These are phyloP conservation scores for Melitaea athalia DNA, from an alignment of 2,888 invertebrate genomes.

Conservation along the genomic window DNA sequence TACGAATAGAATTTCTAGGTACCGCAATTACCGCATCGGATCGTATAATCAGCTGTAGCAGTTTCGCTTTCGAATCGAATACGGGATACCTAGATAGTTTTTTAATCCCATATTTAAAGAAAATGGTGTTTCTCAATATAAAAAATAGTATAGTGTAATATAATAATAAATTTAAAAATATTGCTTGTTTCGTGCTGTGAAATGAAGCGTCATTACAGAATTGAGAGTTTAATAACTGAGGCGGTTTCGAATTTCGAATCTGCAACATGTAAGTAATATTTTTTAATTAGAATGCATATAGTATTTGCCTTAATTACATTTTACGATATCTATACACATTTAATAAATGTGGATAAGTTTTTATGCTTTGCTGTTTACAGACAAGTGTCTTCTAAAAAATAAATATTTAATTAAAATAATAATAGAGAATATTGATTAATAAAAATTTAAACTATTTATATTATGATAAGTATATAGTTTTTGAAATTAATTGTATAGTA, in stretches of 20 bases:
- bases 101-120: not conserved
- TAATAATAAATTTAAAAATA: not conserved
- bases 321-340: too few species aligned
- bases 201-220: not conserved
- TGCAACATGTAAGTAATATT: slow-evolving; percentile 2
- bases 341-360: too few species aligned
- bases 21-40: not conserved
- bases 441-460: too few species aligned
- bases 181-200: not conserved
- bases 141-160: not conserved
- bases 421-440: too few species aligned
- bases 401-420: too few species aligned
- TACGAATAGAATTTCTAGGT: too few species aligned
- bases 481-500: not conserved
- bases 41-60: slow-evolving; percentile 25
- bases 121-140: slow-evolving; percentile 3
- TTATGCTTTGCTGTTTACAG: too few species aligned
- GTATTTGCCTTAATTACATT: too few species aligned
- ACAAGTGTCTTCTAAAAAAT: too few species aligned
- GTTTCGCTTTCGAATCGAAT: too few species aligned
- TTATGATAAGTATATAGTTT: too few species aligned
- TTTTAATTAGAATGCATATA: too few species aligned
- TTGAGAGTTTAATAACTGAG: not conserved
- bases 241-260: slow-evolving; percentile 20
- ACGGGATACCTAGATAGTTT: not conserved